These are phyloP conservation scores for Iguana delicatissima DNA, from an alignment of 2,797 vertebrate genomes.

Conservation along the genomic window DNA sequence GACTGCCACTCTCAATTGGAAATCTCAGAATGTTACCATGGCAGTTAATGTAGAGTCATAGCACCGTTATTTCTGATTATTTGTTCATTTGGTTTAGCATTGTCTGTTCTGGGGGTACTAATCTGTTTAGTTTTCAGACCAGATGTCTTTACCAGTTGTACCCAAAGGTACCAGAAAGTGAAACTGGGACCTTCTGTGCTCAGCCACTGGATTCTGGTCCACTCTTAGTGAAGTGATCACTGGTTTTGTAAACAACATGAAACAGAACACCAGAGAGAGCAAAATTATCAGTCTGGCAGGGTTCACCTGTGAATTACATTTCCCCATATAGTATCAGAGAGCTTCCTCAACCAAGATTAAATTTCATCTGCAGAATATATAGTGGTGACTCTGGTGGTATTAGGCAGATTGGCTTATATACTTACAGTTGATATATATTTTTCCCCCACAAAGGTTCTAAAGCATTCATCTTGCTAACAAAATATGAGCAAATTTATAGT, in stretches of 20 bases:
- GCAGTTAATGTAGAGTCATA: too few species aligned
- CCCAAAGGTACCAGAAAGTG: not conserved
- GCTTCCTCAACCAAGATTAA: conserved; percentile 16
- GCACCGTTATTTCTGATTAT: not conserved
- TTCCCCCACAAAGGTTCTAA: conserved; percentile 67
- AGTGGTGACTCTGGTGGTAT: conserved; percentile 36
- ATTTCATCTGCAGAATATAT: not conserved
- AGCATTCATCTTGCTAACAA: conserved; percentile 61
- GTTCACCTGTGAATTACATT: not conserved
- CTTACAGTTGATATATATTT: conserved; percentile 59
- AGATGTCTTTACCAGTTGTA: not conserved
- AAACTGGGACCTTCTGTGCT: not conserved
- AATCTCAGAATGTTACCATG: too few species aligned
- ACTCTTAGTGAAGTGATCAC: not conserved
- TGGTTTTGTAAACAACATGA: not conserved
- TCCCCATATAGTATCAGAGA: conserved; percentile 1
- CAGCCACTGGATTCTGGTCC: not conserved
- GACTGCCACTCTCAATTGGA: too few species aligned
- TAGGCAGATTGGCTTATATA: conserved; percentile 55
- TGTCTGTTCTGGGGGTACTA: not conserved
- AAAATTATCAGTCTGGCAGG: not conserved
- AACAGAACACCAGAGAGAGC: conserved; percentile 1
- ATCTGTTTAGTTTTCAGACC: not conserved
- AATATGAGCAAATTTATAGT: conserved; percentile 60
- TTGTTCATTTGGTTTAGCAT: not conserved